Evolutionary conservation across 2,113 vertebrate genomes (phyloP), one percentile per base, ranked within the genome.

Genomic region (Vicugna pacos): DNA sequence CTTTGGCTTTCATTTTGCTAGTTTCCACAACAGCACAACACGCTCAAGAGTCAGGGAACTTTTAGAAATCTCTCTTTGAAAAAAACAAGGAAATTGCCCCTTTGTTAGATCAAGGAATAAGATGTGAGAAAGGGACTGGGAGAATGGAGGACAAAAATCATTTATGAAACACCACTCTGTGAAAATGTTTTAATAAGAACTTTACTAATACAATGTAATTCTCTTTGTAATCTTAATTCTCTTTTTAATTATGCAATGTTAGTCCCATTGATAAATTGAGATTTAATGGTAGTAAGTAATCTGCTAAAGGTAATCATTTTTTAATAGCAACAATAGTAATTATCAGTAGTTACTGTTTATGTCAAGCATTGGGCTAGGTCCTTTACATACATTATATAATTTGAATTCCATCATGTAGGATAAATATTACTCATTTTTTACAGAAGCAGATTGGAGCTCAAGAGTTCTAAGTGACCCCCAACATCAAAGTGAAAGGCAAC

Each of bases 1-100:
- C 65, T 82, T 60, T 73, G 38, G 22, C 4, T 96, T 89, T 92
- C 35, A 54, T 92, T 73, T 92, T 95, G 52, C 35, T 89, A 30
- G 8, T 86, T 94, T 83, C 60, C 15, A 69, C 56, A 86, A 38
- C 5, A 86, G 50, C 11, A 32, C 11, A 69, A 46, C 9, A 64
- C 4, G n/a, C 46, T 76, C 35, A 75, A 83, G 38, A 76, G 14
- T 6, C 75, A 3, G 13, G 69, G 15, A 69, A 28, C 32, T 75
- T 82, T 72, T 6, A 24, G n/a, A 87, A 97, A 69, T 85, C 79
- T 9, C 42, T 42, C 22, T 60, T 91, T 89, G 76, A 35, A 96
- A 77, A 91, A 20, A 93, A 85, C 26, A 86, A 91, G 26, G 15
- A 67, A 54, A 77, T 76, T 72, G 2, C 5, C 86, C 9, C 30